Percentiles rank a stretch among this genome's conserved stretches.
These are phyloP conservation scores for Phorcus lineatus DNA, from an alignment of 2,888 invertebrate species.

Conservation along the genomic window DNA sequence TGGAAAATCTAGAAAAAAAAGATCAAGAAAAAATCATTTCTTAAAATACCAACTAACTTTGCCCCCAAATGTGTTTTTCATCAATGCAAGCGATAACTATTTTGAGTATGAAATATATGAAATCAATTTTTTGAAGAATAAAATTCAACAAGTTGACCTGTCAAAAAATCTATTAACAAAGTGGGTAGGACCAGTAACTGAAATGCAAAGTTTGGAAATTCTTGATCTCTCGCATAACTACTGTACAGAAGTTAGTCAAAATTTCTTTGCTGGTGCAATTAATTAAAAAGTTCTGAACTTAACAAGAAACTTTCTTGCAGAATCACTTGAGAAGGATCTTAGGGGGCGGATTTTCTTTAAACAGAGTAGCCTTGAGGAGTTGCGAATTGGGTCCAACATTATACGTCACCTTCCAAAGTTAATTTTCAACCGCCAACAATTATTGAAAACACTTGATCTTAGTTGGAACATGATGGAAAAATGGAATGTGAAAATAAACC, in stretches of 20 bases:
- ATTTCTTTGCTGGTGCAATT: conserved; percentile 13
- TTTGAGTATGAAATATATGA: no score
- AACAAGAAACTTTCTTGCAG: conserved; percentile 29
- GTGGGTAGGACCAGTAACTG: conserved; percentile 17
- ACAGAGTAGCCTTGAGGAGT: conserved; percentile 1
- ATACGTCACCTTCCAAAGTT: conserved; percentile 26
- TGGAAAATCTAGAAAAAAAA: no score
- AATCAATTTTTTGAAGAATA: no score
- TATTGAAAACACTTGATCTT: conserved; percentile 26
- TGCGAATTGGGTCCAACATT: conserved; percentile 33
- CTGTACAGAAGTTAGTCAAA: not conserved
- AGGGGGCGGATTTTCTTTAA: not conserved
- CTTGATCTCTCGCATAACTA: conserved; percentile 34
- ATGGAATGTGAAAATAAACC: conserved; percentile 28
- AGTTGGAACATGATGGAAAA: conserved; percentile 30
- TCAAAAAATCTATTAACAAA: conserved; percentile 21
- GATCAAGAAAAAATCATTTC: not conserved
- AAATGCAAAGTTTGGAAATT: not conserved
- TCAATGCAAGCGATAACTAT: conserved; percentile 7
- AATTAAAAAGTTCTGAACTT: conserved; percentile 22
- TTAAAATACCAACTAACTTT: not conserved
- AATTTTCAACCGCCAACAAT: conserved; percentile 25
- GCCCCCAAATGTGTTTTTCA: not conserved
- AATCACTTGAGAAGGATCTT: not conserved
- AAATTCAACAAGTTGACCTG: no score